A percentile compares a stretch with the other conserved stretches of the same genome.
phyloP scores from a whole-genome alignment of 2,888 invertebrate species.

The Parnassius mnemosyne region DNA sequence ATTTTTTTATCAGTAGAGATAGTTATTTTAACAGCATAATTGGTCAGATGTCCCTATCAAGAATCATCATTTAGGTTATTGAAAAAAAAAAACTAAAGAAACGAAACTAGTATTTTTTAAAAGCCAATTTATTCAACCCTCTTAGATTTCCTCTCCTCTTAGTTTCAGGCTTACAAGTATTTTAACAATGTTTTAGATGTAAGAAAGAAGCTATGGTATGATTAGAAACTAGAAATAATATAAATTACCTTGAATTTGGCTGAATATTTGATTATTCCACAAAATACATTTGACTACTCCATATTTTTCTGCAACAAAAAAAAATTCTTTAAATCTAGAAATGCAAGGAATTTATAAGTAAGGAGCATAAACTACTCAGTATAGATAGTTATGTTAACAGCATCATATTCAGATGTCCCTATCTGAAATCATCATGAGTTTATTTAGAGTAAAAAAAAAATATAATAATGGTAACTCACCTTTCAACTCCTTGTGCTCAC shows the following conservation, averaged over 20 bases:
- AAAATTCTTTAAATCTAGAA: background rate
- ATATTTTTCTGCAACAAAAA: conserved; percentile 3
- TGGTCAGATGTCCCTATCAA: conserved; percentile 71
- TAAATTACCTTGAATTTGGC: too few species aligned
- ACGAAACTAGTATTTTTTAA: background rate
- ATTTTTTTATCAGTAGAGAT: conserved; percentile 48
- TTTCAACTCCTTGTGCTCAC: background rate
- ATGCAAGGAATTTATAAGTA: background rate
- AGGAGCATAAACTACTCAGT: conserved; percentile 22
- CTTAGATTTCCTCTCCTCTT: too few species aligned
- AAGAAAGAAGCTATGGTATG: too few species aligned
- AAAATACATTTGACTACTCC: background rate
- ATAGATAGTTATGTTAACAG: conserved; percentile 37
- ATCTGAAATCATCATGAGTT: conserved; percentile 34
- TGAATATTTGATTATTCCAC: too few species aligned
- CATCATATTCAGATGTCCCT: conserved; percentile 39
- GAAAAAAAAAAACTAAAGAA: background rate
- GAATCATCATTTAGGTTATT: conserved; percentile 51
- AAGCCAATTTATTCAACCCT: too few species aligned
- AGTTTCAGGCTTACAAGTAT: too few species aligned
- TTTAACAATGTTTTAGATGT: too few species aligned
- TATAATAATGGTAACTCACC: background rate
- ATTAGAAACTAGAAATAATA: too few species aligned
- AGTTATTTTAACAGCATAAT: conserved; percentile 64
- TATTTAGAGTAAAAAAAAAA: background rate